Conservation (phyloP, 1,140 invertebrate species). For the Melanaphis sacchari region DNA sequence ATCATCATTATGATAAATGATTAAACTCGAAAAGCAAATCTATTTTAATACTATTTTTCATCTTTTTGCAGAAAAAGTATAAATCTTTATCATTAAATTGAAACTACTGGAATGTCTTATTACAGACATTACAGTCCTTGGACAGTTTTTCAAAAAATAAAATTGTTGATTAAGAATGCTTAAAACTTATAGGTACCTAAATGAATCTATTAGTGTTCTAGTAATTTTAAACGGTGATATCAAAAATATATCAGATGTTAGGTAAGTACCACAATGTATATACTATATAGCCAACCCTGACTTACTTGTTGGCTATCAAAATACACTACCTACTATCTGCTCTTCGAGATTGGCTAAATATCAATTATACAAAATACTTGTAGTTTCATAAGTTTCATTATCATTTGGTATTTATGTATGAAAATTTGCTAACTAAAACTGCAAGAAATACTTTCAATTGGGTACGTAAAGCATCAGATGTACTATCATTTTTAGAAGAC, state of each 20-base stretch:
- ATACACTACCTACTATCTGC: slow-evolving; percentile 80
- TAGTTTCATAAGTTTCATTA: slow-evolving; percentile 94
- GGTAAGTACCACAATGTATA: slow-evolving; percentile 70
- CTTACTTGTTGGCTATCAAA: slow-evolving; percentile 75
- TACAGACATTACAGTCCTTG: slow-evolving; percentile 92
- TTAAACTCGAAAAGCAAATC: background rate
- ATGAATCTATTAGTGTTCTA: slow-evolving; percentile 76
- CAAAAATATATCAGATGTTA: slow-evolving; percentile 76
- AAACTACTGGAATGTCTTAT: slow-evolving; percentile 86
- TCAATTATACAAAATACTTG: slow-evolving; percentile 75
- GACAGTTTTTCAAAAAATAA: slow-evolving; percentile 81
- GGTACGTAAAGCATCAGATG: slow-evolving; percentile 40
- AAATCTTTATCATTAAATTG: slow-evolving; percentile 78
- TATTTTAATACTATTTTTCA: background rate
- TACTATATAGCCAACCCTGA: slow-evolving; percentile 92
- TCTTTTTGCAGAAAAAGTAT: slow-evolving; percentile 68
- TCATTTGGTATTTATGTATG: slow-evolving; percentile 93
- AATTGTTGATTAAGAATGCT: slow-evolving; percentile 76
- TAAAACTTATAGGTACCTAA: slow-evolving; percentile 80
- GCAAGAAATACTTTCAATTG: slow-evolving; percentile 63
- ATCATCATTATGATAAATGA: background rate
- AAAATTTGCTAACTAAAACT: slow-evolving; percentile 75
- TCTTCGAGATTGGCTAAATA: slow-evolving; percentile 85
- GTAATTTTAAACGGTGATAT: slow-evolving; percentile 93
- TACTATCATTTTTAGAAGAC: slow-evolving; percentile 50